A percentile compares a stretch with the other conserved stretches of the same genome.
phyloP scores from a whole-genome alignment of 2,888 invertebrate genomes.

The Stenoptilia bipunctidactyla region DNA sequence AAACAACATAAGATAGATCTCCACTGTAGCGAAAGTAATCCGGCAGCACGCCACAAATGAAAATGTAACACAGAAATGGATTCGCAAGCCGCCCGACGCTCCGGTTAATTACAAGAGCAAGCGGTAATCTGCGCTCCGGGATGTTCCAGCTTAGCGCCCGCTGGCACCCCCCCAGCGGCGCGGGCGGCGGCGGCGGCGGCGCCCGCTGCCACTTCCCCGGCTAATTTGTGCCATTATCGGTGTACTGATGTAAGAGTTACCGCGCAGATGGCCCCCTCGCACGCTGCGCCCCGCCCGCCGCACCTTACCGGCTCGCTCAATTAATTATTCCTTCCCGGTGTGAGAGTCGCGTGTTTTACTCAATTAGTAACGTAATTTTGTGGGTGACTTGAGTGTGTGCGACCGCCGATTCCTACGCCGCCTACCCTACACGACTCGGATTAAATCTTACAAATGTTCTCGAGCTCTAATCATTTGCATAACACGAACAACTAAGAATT shows the following conservation, averaged over 20 bases:
- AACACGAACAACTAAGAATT: neutral
- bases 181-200: no score
- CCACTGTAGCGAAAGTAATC: conserved; percentile 49
- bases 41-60: conserved; percentile 62
- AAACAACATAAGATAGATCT: conserved; percentile 23
- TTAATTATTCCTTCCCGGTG: conserved; percentile 70
- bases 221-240: conserved; percentile 72
- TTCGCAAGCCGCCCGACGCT: conserved; percentile 71
- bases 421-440: conserved; percentile 16
- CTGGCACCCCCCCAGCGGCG: conserved; percentile 20
- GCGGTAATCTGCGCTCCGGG: conserved; percentile 72
- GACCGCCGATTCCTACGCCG: conserved; percentile 42
- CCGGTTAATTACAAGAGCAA: conserved; percentile 73
- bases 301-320: conserved; percentile 55
- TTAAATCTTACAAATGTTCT: conserved; percentile 13
- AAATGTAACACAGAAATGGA: conserved; percentile 72
- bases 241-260: conserved; percentile 72
- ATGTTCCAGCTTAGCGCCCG: conserved; percentile 70
- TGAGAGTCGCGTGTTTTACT: conserved; percentile 71
- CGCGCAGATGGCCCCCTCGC: conserved; percentile 56
- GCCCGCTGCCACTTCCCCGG: conserved; percentile 58
- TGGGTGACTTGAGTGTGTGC: conserved; percentile 67
- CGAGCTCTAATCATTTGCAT: neutral
- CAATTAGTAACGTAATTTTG: conserved; percentile 72
- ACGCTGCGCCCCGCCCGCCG: conserved; percentile 27